These are phyloP conservation scores for Silurus meridionalis DNA, from an alignment of 2,113 vertebrate species.

Conservation along the genomic window DNA sequence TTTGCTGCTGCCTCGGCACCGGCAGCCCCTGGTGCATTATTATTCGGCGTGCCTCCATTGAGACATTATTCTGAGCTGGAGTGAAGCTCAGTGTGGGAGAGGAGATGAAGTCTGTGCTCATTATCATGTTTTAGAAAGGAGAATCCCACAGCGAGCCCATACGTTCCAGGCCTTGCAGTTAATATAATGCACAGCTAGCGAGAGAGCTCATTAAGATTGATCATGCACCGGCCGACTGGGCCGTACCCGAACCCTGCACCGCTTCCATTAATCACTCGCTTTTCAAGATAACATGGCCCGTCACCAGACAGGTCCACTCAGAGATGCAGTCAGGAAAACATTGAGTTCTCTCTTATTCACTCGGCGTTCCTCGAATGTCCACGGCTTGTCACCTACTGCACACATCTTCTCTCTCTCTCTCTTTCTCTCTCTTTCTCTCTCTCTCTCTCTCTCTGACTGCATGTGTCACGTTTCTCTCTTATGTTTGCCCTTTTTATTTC, in stretches of 20 bases:
- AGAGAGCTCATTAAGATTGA: constrained; percentile 80
- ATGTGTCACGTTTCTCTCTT: neutral
- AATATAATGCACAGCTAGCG: constrained; percentile 68
- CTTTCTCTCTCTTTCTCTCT: neutral
- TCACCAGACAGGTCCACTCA: constrained; percentile 62
- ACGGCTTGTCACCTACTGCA: constrained; percentile 42
- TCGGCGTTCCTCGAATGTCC: constrained; percentile 27
- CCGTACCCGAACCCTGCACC: constrained; percentile 57
- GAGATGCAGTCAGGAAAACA: constrained; percentile 50
- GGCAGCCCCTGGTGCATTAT: constrained; percentile 55
- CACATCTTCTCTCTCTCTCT: neutral
- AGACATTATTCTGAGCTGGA: constrained; percentile 58
- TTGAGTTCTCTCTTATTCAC: constrained; percentile 16
- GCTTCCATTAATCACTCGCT: constrained; percentile 73
- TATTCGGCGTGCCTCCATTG: constrained; percentile 58
- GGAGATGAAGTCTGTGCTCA: constrained; percentile 58
- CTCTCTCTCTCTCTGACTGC: neutral
- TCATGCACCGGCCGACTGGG: constrained; percentile 67
- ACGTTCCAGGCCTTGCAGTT: constrained; percentile 68
- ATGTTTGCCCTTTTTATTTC: constrained; percentile 8
- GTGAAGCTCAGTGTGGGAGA: constrained; percentile 46
- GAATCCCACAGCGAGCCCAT: constrained; percentile 62
- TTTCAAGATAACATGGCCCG: constrained; percentile 68
- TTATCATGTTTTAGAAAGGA: constrained; percentile 72
- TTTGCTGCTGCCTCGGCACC: constrained; percentile 1